Evolutionary conservation across 2,113 vertebrate species (phyloP), one percentile per base, ranked within the genome.

Genomic region (Plestiodon gilberti): DNA sequence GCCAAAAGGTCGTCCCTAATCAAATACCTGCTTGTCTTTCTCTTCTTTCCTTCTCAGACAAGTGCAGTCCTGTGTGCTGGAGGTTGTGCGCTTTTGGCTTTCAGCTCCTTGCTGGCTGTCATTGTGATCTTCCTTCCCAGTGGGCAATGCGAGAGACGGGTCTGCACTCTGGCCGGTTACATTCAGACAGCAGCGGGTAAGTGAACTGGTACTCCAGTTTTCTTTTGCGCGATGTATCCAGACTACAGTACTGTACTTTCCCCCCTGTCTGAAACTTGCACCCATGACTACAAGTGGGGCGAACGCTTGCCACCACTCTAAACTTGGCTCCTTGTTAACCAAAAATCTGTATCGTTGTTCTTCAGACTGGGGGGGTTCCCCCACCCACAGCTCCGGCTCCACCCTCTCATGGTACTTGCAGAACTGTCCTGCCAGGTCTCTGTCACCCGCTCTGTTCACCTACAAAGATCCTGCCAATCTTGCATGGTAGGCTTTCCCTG

Each of bases 161-260:
- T 97, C 92, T 99, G 98, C 96, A 98, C 98, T 82, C 96, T 99
- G 95, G 98, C 98, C 14, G 98, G 98, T 80, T 98, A 98, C 97
- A 98, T 98, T 97, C 98, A 99, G 96, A 98, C 97, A 93, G 98
- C 98, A n/a, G 95, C 98, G 95, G 98, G 98, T 98, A 86, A 93
- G 97, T 95, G 57, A 82, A 0, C 25, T 55, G 18, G 2, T 6
- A 25, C 7, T 13, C 1, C 3, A 1, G 2, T 55, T 11, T 5
- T 28, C 14, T 20, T 23, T 3, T 9, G 25, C 11, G 5, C 2
- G 17, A 35, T 70, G n/a, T 14, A n/a, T 35, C 20, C 15, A 2
- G 3, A 18, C 13, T 11, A n/a, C n/a, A n/a, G n/a, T n/a, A n/a
- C n/a, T n/a, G n/a, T n/a, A 20, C 17, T 20, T 4, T 33, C 2